A percentile compares a stretch with the other conserved stretches of the same genome.
These are phyloP conservation scores for Takifugu bimaculatus DNA, from an alignment of 2,113 vertebrate genomes.

Conservation along the genomic window DNA sequence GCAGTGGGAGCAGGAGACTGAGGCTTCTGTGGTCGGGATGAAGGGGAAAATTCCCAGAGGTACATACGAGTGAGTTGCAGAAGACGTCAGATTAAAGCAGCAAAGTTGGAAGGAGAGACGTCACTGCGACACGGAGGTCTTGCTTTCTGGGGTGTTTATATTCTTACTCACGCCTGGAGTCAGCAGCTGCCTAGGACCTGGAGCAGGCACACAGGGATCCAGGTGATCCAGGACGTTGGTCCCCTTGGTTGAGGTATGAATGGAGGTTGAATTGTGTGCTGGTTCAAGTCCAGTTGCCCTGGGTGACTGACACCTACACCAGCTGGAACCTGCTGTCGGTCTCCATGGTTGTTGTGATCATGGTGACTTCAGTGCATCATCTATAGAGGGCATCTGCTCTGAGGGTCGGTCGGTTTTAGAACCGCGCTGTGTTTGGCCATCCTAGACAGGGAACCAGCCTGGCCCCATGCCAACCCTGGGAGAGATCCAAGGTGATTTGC, in stretches of 20 bases:
- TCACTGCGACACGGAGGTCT: conserved; percentile 21
- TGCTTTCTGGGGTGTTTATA: conserved; percentile 51
- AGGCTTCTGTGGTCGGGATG: conserved; percentile 35
- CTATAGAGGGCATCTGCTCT: too few relatives aligned
- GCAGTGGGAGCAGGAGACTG: conserved; percentile 25
- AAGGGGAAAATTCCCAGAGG: conserved; percentile 40
- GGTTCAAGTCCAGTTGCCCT: too few relatives aligned
- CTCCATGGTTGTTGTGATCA: conserved; percentile 1
- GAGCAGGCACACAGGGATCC: too few relatives aligned
- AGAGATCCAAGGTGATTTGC: conserved; percentile 33
- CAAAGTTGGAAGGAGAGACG: conserved; percentile 20
- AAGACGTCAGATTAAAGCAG: conserved; percentile 40
- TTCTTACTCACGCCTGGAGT: conserved; percentile 51
- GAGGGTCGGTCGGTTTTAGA: conserved; percentile 4
- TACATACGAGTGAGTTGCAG: conserved; percentile 4
- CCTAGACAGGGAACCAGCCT: conserved; percentile 8
- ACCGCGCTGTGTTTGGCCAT: conserved; percentile 5
- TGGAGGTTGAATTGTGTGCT: too few relatives aligned
- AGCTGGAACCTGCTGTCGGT: conserved; percentile 18
- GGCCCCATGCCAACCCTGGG: conserved; percentile 33
- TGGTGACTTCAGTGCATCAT: too few relatives aligned
- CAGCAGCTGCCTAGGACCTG: conserved; percentile 11
- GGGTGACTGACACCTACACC: too few relatives aligned
- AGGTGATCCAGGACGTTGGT: too few relatives aligned
- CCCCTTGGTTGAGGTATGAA: too few relatives aligned